Base-by-base conservation (phyloP, 2,888 invertebrate genomes). In the Pocota personata region DNA sequence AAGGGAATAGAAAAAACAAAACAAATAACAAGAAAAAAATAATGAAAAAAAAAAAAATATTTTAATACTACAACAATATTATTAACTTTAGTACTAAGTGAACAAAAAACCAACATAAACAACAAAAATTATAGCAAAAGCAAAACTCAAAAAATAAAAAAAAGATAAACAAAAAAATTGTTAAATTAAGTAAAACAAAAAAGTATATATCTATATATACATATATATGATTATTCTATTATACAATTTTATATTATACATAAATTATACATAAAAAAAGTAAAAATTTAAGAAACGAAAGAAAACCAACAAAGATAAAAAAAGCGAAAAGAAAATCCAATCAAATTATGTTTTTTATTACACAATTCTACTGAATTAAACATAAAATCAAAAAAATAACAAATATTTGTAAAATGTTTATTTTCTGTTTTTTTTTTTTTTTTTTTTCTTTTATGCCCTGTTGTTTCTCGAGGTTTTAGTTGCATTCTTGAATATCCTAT, bases 241-340 rank as follows among this genome's bases (percentile, higher is more conserved):
- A 87, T 86, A 86, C 80, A 86, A 87, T 86, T 84, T 87, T 87
- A 87, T 87, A 84, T 77, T 87, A 87, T 87, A 87, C 87, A 87
- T 87, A 87, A 83, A 87, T 87, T 84, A 87, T 87, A 83, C 78
- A 87, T 83, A 83, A 82, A 82, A 30, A 55, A 73, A 87, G 43
- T 64, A 69, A 83, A 66, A 60, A 72, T 50, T 77, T 78, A 83
- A 83, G 83, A 77, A 87, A 64, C 50, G 24, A 67, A 72, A 58
- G 24, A 60, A 73, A 78, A 58, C 46, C 37, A 77, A 87, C 50
- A 79, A 79, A 82, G 43, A 71, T 46, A 58, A 73, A 79, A n/a
- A 75, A 77, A 72, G 30, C 40, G 71, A 73, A 79, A 73, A 75
- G 55, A 82, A 82, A 87, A 73, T 82, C 76, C 82, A 82, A 82